Evolutionary conservation across 2,888 invertebrate genomes (phyloP).

Genomic region (Hirtodrosophila cameraria): DNA sequence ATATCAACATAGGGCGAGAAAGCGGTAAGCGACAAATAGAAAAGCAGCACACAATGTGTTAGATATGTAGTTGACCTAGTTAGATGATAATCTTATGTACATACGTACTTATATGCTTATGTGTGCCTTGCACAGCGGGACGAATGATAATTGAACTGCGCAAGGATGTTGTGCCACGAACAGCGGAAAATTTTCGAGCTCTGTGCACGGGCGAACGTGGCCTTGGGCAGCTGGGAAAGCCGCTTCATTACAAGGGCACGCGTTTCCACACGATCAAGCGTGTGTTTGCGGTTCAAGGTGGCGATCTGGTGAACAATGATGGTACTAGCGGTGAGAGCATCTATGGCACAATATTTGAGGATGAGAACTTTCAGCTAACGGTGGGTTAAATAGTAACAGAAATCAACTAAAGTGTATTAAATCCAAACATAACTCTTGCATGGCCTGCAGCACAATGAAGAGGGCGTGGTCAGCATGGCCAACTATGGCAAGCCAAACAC

Average conservation of each 20-base stretch:
- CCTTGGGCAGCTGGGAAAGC: constrained; percentile 87
- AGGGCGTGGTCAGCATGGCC: constrained; percentile 91
- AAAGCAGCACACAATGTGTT: constrained; percentile 12
- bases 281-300: constrained; percentile 95
- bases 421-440: background rate
- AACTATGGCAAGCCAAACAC: constrained; percentile 91
- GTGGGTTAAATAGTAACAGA: constrained; percentile 81
- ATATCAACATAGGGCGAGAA: constrained; percentile 88
- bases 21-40: constrained; percentile 87
- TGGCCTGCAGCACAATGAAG: constrained; percentile 85
- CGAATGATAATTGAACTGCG: constrained; percentile 94
- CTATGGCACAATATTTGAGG: constrained; percentile 94
- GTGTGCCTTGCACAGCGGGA: constrained; percentile 87
- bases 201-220: constrained; percentile 97
- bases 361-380: constrained; percentile 92
- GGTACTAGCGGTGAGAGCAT: constrained; percentile 97
- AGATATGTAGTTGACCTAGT: constrained; percentile 53
- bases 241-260: constrained; percentile 93
- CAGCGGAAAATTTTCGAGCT: constrained; percentile 95
- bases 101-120: constrained; percentile 10
- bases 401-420: background rate
- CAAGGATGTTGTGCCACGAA: constrained; percentile 92
- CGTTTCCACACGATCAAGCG: constrained; percentile 93
- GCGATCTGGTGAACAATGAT: constrained; percentile 91
- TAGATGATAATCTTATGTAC: constrained; percentile 19